Evolutionary conservation across 2,888 invertebrate species (phyloP), one percentile per base, ranked within the genome.

Genomic region (Polymixis lichenea): DNA sequence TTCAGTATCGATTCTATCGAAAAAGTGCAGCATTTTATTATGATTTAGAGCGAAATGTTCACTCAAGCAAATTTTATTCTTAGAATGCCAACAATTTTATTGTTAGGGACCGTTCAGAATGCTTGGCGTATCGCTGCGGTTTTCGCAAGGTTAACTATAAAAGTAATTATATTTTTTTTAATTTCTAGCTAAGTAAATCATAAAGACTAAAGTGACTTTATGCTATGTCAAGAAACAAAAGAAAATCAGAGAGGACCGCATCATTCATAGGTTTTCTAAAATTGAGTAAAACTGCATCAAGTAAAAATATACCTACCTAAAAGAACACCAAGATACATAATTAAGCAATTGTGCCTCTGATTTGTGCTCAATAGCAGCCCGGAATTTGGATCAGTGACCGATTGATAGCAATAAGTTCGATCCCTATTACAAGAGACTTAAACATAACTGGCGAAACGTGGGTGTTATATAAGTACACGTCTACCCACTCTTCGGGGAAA

Each of bases 1-100:
- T 80, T 73, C 76, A 75, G 25, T 77, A 79, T 76, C 60, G 80
- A 79, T 85, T 84, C 79, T 84, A 89, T 91, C 88, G 80, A 86
- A 87, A 81, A 84, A 80, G 67, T 87, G 83, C 77, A 78, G 72
- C 71, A 71, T 87, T 83, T 83, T 80, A 88, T 88, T 88, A 89
- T 91, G 90, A 94, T 94, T 85, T 84, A 87, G 84, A 89, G 85
- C 75, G 95, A 94, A 91, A 90, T 89, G 89, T 93, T 87, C 92
- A 91, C 61, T 87, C 91, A 86, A 90, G 92, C 92, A 91, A 84
- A 90, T 86, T 86, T 78, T 81, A 86, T 94, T 92, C 93, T 88
- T 85, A 88, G 92, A 92, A 94, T 90, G 89, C 88, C 77, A 89
- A 88, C 80, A 86, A 80, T 87, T 84, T 87, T 77, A 79, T 75